Base-by-base conservation (phyloP, 2,888 invertebrate genomes). In the Drosophila anomelani region DNA sequence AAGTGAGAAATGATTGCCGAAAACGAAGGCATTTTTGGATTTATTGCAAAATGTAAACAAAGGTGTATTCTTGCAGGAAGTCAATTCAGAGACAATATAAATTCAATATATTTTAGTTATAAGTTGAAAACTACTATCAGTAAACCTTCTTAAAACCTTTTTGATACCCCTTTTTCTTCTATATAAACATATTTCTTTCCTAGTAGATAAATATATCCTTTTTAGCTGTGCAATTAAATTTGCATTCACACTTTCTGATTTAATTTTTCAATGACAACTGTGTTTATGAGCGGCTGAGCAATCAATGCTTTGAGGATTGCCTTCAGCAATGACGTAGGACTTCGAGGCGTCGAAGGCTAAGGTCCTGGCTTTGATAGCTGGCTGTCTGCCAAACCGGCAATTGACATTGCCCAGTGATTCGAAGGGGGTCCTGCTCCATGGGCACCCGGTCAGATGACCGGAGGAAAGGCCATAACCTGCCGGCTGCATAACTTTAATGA, bases 371-470 rank as follows among this genome's bases (percentile, higher is more conserved):
- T 36, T 43, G 38, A 54, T 23, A 23, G 32, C 38, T 54, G 32
- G 85, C 85, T 60, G 68, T 17, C 70, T 77, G 85, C 85, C 85
- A 85, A 85, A 80, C 72, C 80, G 76, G 63, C 78, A 81, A 83
- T 88, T 80, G 83, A 80, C 85, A 77, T 82, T 82, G 80, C 70
- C 72, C 53, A 57, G 64, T 53, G 61, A 56, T 56, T 49, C 36
- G 56, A 39, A 44, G 34, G 54, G 34, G 55, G 44, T 55, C 44
- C 78, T 67, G 69, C 62, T 67, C 49, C 23, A 47, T 39, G 61
- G 20, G 44, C 20, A 12, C 26, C 41, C 8, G 47, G 13, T 23
- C 23, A 43, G 41, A 38, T 49, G 60, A 60, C 54, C 39, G 13
- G 43, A 26, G 36, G 57, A 44, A n/a, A n/a, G 44, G 47, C 38